These are phyloP conservation scores for Nothoprocta perdicaria DNA, from an alignment of 2,113 vertebrate species.

Conservation along the genomic window DNA sequence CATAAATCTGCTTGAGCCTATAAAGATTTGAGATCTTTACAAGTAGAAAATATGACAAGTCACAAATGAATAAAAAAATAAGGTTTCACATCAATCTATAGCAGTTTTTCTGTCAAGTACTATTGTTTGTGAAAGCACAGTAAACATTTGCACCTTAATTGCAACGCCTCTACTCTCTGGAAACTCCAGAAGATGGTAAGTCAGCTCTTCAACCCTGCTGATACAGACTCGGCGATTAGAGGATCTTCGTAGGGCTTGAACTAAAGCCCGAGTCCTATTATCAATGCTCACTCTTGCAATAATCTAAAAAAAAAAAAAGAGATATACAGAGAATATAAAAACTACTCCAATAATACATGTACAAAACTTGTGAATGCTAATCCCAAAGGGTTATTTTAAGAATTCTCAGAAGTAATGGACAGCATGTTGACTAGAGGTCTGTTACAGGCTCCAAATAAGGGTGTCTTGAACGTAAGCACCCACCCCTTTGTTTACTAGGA, in stretches of 20 bases:
- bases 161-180: slow-evolving; percentile 92
- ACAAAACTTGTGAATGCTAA: not conserved
- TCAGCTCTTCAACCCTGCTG: slow-evolving; percentile 93
- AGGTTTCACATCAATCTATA: not conserved
- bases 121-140: not conserved
- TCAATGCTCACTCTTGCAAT: slow-evolving; percentile 96
- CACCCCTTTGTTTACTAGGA: not conserved
- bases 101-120: not conserved
- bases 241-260: slow-evolving; percentile 89
- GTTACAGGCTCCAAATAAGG: not conserved
- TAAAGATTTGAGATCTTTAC: not conserved
- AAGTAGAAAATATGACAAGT: not conserved
- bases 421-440: not conserved
- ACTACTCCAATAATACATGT: not conserved
- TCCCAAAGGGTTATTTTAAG: slow-evolving; percentile 27
- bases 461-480: not conserved
- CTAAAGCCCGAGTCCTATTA: slow-evolving; percentile 93
- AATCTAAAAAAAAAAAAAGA: slow-evolving; percentile 79
- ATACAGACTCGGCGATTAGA: slow-evolving; percentile 88
- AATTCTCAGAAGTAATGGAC: slow-evolving; percentile 15
- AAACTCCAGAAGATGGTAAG: slow-evolving; percentile 94
- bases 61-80: not conserved
- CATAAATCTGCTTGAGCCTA: not conserved
- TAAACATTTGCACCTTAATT: slow-evolving; percentile 83
- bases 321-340: not conserved